A percentile compares a stretch with the other conserved stretches of the same genome.
Evolutionary conservation across 2,113 vertebrate genomes (phyloP).

Genomic region (Rattus rattus): DNA sequence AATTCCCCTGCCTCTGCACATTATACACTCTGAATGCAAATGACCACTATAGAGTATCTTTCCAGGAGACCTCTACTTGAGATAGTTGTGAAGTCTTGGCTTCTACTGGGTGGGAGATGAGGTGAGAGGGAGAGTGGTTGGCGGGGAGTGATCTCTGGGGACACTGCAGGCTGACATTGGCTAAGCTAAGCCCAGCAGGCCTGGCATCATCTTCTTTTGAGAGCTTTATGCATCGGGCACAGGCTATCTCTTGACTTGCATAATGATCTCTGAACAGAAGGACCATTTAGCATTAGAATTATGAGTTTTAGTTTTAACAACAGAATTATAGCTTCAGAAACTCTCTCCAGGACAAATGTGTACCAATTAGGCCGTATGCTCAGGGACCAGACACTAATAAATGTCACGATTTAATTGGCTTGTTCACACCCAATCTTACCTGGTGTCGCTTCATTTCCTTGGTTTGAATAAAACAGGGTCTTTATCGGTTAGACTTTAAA

Average conservation of each 20-base stretch:
- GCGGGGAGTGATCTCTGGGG: neutral
- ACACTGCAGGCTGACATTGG: neutral
- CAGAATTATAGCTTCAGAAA: conserved; percentile 67
- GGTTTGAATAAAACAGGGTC: conserved; percentile 60
- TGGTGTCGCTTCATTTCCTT: conserved; percentile 64
- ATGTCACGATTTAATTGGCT: conserved; percentile 75
- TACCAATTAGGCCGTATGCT: conserved; percentile 65
- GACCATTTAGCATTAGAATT: conserved; percentile 52
- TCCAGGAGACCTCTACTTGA: neutral
- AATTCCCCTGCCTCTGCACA: neutral
- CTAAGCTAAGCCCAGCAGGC: neutral
- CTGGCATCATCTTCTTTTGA: neutral
- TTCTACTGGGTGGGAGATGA: neutral
- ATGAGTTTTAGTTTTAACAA: conserved; percentile 66
- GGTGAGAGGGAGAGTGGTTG: neutral
- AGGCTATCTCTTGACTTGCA: conserved; percentile 11
- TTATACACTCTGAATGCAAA: neutral
- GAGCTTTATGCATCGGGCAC: neutral
- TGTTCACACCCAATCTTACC: conserved; percentile 66
- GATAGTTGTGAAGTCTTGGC: neutral
- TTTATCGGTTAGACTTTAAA: conserved; percentile 48
- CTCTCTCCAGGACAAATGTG: conserved; percentile 55
- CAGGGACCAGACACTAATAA: conserved; percentile 75
- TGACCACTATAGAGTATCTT: neutral
- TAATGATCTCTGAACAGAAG: conserved; percentile 51